These are phyloP conservation scores for Platyrinchus mystaceus DNA, from an alignment of 2,797 vertebrate species.

Conservation along the genomic window DNA sequence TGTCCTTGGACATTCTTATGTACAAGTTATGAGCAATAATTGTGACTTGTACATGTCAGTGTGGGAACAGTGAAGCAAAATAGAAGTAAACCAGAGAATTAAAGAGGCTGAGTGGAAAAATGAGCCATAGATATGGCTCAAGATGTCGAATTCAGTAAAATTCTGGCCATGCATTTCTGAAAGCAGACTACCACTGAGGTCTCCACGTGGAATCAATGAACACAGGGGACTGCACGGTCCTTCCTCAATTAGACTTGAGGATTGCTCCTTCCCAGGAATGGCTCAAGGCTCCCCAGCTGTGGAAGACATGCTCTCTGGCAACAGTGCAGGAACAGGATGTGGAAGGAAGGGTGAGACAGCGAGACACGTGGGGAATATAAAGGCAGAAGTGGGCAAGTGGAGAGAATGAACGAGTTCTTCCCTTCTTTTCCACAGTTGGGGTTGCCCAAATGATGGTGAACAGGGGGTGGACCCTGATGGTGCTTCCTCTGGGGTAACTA, in stretches of 20 bases:
- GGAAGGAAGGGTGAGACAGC: background rate
- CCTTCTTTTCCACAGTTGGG: background rate
- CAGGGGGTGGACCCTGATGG: accelerated
- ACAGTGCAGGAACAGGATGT: background rate
- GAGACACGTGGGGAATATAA: background rate
- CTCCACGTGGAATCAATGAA: background rate
- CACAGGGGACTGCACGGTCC: background rate
- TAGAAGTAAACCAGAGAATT: background rate
- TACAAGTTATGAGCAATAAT: background rate
- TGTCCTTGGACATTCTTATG: background rate
- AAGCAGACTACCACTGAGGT: background rate
- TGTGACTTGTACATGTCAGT: background rate
- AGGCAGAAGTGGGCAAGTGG: accelerated
- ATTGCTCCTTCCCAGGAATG: background rate
- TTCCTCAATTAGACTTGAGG: background rate
- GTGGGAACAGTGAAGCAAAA: background rate
- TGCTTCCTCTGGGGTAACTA: background rate
- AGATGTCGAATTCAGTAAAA: background rate
- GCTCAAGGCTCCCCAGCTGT: background rate
- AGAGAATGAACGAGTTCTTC: background rate
- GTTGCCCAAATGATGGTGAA: background rate
- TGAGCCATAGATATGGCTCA: background rate
- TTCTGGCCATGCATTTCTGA: background rate
- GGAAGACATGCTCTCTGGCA: background rate
- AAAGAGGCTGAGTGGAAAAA: background rate